phyloP scores from a whole-genome alignment of 2,797 vertebrate species.

The Siniperca scherzeri region DNA sequence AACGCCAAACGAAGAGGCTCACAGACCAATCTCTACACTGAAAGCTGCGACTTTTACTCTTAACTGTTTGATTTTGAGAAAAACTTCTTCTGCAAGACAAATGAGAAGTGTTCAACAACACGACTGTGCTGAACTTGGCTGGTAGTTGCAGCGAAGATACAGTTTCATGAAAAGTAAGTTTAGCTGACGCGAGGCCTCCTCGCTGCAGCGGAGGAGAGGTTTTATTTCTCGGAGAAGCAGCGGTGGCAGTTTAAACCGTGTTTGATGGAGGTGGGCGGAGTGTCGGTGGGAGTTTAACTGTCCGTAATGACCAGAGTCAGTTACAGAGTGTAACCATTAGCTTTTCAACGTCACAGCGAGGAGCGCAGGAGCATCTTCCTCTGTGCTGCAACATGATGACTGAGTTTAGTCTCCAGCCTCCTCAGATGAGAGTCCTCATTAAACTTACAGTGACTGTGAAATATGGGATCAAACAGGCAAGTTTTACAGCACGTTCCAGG shows the following conservation, averaged over 20 bases:
- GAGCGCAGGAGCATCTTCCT: background rate
- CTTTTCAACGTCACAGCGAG: slow-evolving; percentile 5
- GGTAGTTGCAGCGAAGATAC: slow-evolving; percentile 22
- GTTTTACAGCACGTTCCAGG: background rate
- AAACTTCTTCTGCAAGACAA: too few relatives aligned
- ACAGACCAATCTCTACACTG: too few relatives aligned
- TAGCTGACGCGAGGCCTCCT: slow-evolving; percentile 29
- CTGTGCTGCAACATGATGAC: slow-evolving; percentile 4
- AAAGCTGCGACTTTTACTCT: too few relatives aligned
- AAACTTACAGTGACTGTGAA: background rate
- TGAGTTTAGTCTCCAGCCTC: slow-evolving; percentile 15
- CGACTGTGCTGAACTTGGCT: background rate
- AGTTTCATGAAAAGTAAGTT: slow-evolving; percentile 34
- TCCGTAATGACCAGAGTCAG: slow-evolving; percentile 56
- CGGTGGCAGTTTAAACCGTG: slow-evolving; percentile 24
- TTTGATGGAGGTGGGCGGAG: slow-evolving; percentile 30
- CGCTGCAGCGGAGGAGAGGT: slow-evolving; percentile 80
- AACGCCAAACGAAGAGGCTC: too few relatives aligned
- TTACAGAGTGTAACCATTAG: slow-evolving; percentile 57
- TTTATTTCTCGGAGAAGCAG: slow-evolving; percentile 57
- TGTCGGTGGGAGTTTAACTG: slow-evolving; percentile 54
- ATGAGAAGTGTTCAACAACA: too few relatives aligned
- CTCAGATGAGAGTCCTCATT: slow-evolving; percentile 8
- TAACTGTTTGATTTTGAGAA: too few relatives aligned
- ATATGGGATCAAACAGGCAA: background rate